Percentiles rank a stretch among this genome's conserved stretches.
These are phyloP conservation scores for Thryonomys swinderianus DNA, from an alignment of 2,113 vertebrate species.

Conservation along the genomic window DNA sequence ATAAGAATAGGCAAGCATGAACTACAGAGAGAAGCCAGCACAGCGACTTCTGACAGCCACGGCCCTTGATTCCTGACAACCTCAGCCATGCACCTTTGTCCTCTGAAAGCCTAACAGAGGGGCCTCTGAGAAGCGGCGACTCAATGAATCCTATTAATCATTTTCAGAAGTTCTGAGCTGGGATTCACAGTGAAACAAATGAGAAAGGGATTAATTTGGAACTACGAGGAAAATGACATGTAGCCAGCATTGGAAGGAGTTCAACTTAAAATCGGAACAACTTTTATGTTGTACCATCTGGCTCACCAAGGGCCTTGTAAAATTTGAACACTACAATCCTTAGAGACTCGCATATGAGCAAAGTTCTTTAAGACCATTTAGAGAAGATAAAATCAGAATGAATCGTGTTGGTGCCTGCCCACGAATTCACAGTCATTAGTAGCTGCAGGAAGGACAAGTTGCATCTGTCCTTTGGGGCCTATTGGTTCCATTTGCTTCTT, in stretches of 20 bases:
- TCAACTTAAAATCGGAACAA: constrained; percentile 77
- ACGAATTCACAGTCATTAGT: not conserved
- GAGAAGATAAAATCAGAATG: constrained; percentile 63
- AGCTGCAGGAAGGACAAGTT: not conserved
- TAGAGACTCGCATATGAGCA: constrained; percentile 57
- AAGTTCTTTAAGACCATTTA: constrained; percentile 56
- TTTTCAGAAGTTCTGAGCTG: constrained; percentile 43
- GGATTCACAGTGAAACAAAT: constrained; percentile 61
- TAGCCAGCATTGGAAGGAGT: constrained; percentile 63
- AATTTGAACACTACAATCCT: constrained; percentile 65
- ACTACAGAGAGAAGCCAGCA: no score
- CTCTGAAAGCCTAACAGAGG: not conserved
- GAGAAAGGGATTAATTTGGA: constrained; percentile 72
- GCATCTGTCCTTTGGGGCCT: not conserved
- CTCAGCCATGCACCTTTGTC: not conserved
- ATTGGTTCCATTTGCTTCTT: not conserved
- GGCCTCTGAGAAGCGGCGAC: not conserved
- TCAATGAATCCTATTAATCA: constrained; percentile 56
- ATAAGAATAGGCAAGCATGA: not conserved
- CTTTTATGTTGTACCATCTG: constrained; percentile 79
- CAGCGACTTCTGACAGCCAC: not conserved
- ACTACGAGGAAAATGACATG: constrained; percentile 59
- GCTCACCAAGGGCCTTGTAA: constrained; percentile 51
- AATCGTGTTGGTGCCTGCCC: constrained; percentile 38
- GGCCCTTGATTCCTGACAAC: not conserved